Base-by-base conservation (phyloP, 2,113 vertebrate species). In the Cyanistes caeruleus region DNA sequence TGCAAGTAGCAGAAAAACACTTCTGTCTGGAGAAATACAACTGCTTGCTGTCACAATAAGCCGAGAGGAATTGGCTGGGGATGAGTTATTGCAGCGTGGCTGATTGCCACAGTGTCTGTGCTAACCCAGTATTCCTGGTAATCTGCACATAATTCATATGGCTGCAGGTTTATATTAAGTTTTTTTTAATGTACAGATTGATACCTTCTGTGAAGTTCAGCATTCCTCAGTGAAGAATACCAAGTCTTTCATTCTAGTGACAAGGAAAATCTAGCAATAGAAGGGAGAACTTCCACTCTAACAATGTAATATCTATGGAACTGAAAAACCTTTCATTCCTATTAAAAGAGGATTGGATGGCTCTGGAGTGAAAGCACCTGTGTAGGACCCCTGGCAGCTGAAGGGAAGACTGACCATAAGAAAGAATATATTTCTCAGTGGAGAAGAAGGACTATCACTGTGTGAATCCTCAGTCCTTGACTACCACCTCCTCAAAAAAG, bases 21-120 rank as follows among this genome's bases (percentile, higher is more conserved):
- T 89, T 35, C 63, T 91, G 62, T 82, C 67, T 91, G 74, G 30
- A 91, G 78, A 85, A 91, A 90, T 83, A 93, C 81, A 94, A 79
- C 93, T 76, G n/a, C 48, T 93, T 84, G 60, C 84, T 96, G 62
- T 92, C 68, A 67, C 58, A 58, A 69, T 83, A 59, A 48, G 23
- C 33, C 7, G 6, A 77, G 35, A 69, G 20, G 27, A 84, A 59
- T 63, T 88, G 59, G 27, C 67, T 83, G 51, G 8, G 43, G 6
- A 90, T 93, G 83, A 92, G 31, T 89, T 59, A 86, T 7, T 90
- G 76, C 43, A 80, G 48, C 1, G 7, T 74, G 46, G 46, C 68
- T 93, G 72, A 81, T 76, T 84, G 86, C 68, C 56, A 86, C 4
- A 6, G 20, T 51, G 51, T 69, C 59, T 73, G 28, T 72, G 13